These are phyloP conservation scores for Sciurus niger DNA, from an alignment of 2,113 vertebrate genomes.

Conservation along the genomic window DNA sequence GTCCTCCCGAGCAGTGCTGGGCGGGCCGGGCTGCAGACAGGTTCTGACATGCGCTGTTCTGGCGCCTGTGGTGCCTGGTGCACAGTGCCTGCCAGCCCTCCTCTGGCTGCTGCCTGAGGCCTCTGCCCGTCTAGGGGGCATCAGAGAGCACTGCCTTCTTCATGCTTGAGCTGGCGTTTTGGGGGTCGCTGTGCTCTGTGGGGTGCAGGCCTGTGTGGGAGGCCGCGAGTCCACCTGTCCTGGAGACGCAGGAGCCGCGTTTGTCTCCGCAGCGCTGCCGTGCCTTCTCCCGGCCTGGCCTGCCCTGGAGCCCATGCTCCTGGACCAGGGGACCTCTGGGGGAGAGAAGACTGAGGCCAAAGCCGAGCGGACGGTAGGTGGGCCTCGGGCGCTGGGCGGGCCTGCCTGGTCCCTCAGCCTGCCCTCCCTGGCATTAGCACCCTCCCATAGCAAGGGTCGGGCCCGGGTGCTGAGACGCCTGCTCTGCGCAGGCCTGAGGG, in stretches of 20 bases:
- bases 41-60: not conserved
- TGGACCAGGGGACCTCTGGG: not conserved
- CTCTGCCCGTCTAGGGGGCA: not conserved
- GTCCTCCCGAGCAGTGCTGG: not conserved
- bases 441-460: not conserved
- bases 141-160: not conserved
- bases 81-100: no score
- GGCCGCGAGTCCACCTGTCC: not conserved
- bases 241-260: not conserved
- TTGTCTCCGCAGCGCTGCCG: not conserved
- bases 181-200: not conserved
- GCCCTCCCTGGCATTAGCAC: not conserved
- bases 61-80: no score
- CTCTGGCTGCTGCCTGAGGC: no score
- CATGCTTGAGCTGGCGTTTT: not conserved
- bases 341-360: not conserved
- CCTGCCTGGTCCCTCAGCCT: not conserved
- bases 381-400: no score
- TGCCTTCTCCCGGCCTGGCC: constrained; percentile 49
- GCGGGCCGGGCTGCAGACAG: no score
- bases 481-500: no score
- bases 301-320: constrained; percentile 1
- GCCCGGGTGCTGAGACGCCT: not conserved
- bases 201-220: not conserved
- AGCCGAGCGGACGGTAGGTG: not conserved